Conservation (phyloP, 2,888 invertebrate species). For the Tinea pellionella region DNA sequence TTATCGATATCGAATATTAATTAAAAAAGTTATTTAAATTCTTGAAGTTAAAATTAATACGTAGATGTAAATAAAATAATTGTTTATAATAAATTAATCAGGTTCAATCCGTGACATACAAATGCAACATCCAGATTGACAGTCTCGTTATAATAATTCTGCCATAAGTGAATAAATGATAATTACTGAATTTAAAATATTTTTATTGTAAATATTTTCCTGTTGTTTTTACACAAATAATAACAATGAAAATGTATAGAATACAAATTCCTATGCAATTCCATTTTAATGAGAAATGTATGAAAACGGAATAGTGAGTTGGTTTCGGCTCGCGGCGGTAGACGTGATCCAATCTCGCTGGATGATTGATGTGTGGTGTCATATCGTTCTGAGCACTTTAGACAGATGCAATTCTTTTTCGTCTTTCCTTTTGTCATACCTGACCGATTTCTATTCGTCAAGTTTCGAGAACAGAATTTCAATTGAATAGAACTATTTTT, state of each 20-base stretch:
- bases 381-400: slow-evolving; percentile 21
- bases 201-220: too few relatives aligned
- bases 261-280: background rate
- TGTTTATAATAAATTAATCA: too few relatives aligned
- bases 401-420: slow-evolving; percentile 35
- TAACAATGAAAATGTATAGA: background rate
- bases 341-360: slow-evolving; percentile 41
- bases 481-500: background rate
- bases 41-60: too few relatives aligned
- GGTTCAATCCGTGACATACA: too few relatives aligned
- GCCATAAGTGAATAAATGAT: too few relatives aligned
- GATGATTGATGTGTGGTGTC: slow-evolving; percentile 40
- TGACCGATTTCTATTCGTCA: slow-evolving; percentile 20
- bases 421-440: slow-evolving; percentile 1
- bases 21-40: too few relatives aligned
- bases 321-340: slow-evolving; percentile 18
- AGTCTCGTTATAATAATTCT: too few relatives aligned
- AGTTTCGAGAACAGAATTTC: background rate
- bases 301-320: background rate
- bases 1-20: too few relatives aligned
- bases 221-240: background rate
- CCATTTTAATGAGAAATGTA: slow-evolving; percentile 9
- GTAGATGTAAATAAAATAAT: too few relatives aligned
- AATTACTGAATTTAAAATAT: too few relatives aligned
- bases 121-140: too few relatives aligned